Percentiles rank a stretch among this genome's conserved stretches.
Evolutionary conservation across 2,888 invertebrate species (phyloP).

Genomic region (Euclidia mi): DNA sequence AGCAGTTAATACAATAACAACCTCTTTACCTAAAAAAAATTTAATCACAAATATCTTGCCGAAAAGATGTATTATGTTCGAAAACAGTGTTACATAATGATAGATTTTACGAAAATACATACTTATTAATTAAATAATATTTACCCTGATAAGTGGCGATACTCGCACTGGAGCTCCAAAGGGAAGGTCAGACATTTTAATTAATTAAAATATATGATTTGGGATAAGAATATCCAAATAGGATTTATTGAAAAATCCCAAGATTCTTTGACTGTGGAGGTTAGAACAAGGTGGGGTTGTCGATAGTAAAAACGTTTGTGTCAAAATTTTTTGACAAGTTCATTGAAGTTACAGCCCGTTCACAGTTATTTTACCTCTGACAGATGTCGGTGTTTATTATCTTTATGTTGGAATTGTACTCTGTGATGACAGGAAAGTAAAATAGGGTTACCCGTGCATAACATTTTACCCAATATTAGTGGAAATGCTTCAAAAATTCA

Average conservation of each 20-base stretch:
- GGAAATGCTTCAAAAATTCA: no score
- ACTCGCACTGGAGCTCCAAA: slow-evolving; percentile 93
- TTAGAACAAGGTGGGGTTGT: slow-evolving; percentile 58
- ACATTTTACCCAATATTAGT: no score
- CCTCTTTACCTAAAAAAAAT: slow-evolving; percentile 3
- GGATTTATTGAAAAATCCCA: slow-evolving; percentile 70
- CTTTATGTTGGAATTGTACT: no score
- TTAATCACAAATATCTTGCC: slow-evolving; percentile 23
- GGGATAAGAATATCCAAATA: slow-evolving; percentile 65
- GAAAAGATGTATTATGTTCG: slow-evolving; percentile 53
- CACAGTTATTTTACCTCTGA: no score
- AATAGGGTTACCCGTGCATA: no score
- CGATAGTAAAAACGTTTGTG: slow-evolving; percentile 17
- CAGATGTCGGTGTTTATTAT: no score
- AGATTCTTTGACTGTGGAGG: slow-evolving; percentile 57
- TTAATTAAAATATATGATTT: slow-evolving; percentile 50
- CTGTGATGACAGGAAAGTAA: no score
- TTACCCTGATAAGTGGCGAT: slow-evolving; percentile 95
- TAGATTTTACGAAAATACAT: slow-evolving; percentile 31
- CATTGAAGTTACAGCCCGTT: no score
- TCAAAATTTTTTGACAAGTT: slow-evolving; percentile 2
- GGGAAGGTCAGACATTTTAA: slow-evolving; percentile 82
- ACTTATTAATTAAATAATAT: slow-evolving; percentile 40
- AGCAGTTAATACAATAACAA: background rate
- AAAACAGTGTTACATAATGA: slow-evolving; percentile 80